These are phyloP conservation scores for Cataglyphis albicans DNA, from an alignment of 2,888 invertebrate genomes.

Conservation along the genomic window DNA sequence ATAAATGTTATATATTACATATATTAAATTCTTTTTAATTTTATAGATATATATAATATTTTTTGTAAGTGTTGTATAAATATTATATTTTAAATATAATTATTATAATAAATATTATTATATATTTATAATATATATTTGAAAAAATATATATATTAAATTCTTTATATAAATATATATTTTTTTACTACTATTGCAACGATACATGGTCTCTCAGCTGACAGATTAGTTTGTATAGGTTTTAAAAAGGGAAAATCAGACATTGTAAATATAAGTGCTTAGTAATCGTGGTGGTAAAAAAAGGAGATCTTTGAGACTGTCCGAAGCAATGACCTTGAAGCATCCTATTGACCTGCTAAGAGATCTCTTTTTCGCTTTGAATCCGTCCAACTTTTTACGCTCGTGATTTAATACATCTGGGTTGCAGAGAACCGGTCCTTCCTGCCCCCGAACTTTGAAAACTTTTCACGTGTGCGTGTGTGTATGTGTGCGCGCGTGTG, in stretches of 20 bases:
- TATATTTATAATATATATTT: neutral
- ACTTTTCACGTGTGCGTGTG: constrained; percentile 11
- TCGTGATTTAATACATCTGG: constrained; percentile 51
- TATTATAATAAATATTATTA: too few species aligned
- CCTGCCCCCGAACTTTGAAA: constrained; percentile 35
- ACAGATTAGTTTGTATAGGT: neutral
- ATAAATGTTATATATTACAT: too few species aligned
- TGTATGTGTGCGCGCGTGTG: too few species aligned
- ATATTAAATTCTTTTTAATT: neutral
- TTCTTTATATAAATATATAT: neutral
- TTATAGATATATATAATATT: too few species aligned
- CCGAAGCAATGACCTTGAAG: constrained; percentile 42
- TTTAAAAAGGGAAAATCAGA: constrained; percentile 16
- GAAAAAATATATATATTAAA: neutral
- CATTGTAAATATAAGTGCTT: neutral
- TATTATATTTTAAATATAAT: neutral
- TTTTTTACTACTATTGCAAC: neutral
- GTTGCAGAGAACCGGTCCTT: constrained; percentile 49
- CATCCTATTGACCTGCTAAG: constrained; percentile 58
- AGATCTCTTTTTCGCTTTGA: constrained; percentile 39
- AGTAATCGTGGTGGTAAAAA: constrained; percentile 13
- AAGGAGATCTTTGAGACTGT: constrained; percentile 26
- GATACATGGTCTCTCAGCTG: neutral
- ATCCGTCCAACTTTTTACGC: constrained; percentile 48
- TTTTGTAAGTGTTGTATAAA: too few species aligned